Percentiles rank a stretch among this genome's conserved stretches.
These are phyloP conservation scores for Trochalopteron elliotii DNA, from an alignment of 2,113 vertebrate genomes.

Conservation along the genomic window DNA sequence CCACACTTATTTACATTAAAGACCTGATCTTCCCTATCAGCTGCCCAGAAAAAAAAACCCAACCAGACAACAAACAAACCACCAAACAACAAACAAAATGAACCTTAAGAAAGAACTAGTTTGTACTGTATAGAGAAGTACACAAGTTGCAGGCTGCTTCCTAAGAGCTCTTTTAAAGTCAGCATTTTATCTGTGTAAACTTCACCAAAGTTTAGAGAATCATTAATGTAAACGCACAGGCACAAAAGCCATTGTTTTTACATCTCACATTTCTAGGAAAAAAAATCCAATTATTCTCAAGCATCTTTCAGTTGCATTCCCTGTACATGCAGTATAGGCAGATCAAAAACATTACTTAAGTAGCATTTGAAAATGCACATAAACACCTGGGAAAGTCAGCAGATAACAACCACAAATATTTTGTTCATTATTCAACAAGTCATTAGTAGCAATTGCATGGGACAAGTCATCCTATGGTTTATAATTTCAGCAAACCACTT, in stretches of 20 bases:
- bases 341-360: neutral
- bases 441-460: neutral
- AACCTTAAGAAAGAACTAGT: neutral
- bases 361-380: neutral
- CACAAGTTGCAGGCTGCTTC: neutral
- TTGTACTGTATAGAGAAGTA: neutral
- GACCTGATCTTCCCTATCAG: neutral
- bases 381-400: neutral
- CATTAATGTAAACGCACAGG: accelerated
- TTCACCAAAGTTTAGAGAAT: neutral
- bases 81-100: neutral
- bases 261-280: neutral
- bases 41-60: neutral
- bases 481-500: neutral
- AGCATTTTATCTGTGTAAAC: neutral
- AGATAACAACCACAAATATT: neutral
- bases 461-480: neutral
- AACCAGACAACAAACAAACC: neutral
- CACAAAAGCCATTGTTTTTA: neutral
- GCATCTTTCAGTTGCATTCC: neutral
- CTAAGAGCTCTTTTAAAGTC: neutral
- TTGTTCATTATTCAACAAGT: constrained; percentile 1
- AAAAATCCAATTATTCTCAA: neutral
- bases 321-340: neutral
- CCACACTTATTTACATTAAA: neutral